phyloP scores from a whole-genome alignment of 2,113 vertebrate genomes.

The Hippocampus barbouri region DNA sequence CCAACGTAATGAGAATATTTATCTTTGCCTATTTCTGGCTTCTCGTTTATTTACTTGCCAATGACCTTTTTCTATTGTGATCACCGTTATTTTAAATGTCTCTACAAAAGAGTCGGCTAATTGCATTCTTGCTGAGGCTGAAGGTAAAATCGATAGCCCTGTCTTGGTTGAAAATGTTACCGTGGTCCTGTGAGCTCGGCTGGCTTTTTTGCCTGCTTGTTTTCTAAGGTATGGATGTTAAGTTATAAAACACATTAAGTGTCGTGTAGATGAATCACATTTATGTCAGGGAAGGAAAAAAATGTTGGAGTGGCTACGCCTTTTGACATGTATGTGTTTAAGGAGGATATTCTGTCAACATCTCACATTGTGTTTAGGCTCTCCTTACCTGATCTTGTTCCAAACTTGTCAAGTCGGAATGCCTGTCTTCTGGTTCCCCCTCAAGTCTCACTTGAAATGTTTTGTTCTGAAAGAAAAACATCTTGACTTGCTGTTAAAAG shows the following conservation, averaged over 20 bases:
- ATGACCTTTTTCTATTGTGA: no score
- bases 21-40: no score
- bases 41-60: no score
- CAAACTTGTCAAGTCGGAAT: background rate
- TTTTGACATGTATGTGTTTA: constrained; percentile 14
- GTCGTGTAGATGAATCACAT: no score
- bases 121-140: background rate
- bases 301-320: no score
- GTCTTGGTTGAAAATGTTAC: background rate
- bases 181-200: background rate
- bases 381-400: constrained; percentile 2
- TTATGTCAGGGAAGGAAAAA: no score
- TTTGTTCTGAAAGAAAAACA: background rate
- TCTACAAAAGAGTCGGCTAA: background rate
- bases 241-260: no score
- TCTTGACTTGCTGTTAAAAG: background rate
- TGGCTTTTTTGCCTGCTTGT: background rate
- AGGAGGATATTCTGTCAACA: constrained; percentile 27
- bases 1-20: no score
- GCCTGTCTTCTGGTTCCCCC: background rate
- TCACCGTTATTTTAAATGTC: no score
- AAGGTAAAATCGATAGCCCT: background rate
- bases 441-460: background rate
- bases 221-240: no score
- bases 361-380: constrained; percentile 16